Percentiles rank a stretch among this genome's conserved stretches.
Conservation (phyloP, 2,888 invertebrate species). For the Minunthozetes semirufus region DNA sequence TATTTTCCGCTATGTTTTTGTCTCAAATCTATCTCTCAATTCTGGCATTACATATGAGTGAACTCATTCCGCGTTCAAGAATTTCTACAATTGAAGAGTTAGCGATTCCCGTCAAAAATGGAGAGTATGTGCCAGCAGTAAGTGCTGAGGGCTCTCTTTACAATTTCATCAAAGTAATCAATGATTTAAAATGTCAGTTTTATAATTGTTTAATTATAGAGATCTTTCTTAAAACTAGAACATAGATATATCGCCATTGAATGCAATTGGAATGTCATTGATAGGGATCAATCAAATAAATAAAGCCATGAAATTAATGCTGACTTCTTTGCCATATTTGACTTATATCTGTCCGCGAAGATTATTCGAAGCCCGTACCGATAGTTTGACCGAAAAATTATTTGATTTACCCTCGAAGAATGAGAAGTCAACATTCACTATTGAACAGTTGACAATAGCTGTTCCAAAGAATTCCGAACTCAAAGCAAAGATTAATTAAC, state of each 20-base stretch:
- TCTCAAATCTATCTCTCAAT: background rate
- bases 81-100: background rate
- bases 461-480: background rate
- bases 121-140: background rate
- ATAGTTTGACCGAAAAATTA: background rate
- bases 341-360: background rate
- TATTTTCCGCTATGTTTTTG: background rate
- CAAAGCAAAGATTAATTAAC: background rate
- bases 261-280: background rate
- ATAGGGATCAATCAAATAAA: background rate
- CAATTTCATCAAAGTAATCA: background rate
- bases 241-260: background rate
- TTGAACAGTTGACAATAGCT: conserved; percentile 18
- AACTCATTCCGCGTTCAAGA: background rate
- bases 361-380: background rate
- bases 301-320: background rate
- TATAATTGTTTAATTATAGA: background rate
- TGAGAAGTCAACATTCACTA: background rate
- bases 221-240: background rate
- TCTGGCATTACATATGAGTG: background rate
- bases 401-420: background rate
- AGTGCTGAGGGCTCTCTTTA: background rate
- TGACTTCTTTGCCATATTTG: background rate
- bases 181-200: too few relatives aligned
- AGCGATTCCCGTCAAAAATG: background rate